Conservation (phyloP, 2,888 invertebrate genomes). For the Amiota minor region DNA sequence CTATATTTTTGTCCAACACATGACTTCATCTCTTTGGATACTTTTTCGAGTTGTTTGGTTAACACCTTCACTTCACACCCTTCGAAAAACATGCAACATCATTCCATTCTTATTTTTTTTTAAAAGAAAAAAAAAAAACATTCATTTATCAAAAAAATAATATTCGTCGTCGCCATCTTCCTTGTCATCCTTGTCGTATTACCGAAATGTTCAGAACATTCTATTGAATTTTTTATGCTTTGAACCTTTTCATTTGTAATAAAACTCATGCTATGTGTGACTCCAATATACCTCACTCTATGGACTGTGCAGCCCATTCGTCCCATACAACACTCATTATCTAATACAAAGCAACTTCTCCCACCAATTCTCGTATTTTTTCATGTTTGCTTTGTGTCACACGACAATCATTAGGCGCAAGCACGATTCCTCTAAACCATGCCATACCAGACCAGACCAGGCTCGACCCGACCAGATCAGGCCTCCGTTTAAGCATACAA, state of each 20-base stretch:
- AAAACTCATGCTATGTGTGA: slow-evolving; percentile 65
- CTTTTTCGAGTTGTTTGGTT: too few species aligned
- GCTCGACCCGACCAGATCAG: background rate
- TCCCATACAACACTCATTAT: slow-evolving; percentile 4
- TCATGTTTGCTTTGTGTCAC: slow-evolving; percentile 4
- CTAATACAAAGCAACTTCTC: slow-evolving; percentile 3
- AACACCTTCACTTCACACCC: too few species aligned
- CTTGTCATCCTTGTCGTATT: slow-evolving; percentile 10
- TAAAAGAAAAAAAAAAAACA: background rate
- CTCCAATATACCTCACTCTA: slow-evolving; percentile 20
- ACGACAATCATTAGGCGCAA: slow-evolving; percentile 58
- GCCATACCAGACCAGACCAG: slow-evolving; percentile 6
- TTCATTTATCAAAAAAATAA: slow-evolving; percentile 54
- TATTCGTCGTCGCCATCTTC: slow-evolving; percentile 15
- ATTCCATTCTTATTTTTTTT: slow-evolving; percentile 15
- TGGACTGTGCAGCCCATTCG: background rate
- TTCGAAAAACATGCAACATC: background rate
- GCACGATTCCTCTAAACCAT: slow-evolving; percentile 53
- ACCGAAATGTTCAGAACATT: slow-evolving; percentile 32
- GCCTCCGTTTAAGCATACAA: background rate
- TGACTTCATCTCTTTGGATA: too few species aligned
- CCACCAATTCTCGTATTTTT: background rate
- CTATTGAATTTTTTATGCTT: slow-evolving; percentile 30
- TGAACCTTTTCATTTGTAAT: slow-evolving; percentile 62
- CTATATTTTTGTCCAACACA: too few species aligned